phyloP scores from a whole-genome alignment of 2,113 vertebrate genomes.

The Gopherus evgoodei region DNA sequence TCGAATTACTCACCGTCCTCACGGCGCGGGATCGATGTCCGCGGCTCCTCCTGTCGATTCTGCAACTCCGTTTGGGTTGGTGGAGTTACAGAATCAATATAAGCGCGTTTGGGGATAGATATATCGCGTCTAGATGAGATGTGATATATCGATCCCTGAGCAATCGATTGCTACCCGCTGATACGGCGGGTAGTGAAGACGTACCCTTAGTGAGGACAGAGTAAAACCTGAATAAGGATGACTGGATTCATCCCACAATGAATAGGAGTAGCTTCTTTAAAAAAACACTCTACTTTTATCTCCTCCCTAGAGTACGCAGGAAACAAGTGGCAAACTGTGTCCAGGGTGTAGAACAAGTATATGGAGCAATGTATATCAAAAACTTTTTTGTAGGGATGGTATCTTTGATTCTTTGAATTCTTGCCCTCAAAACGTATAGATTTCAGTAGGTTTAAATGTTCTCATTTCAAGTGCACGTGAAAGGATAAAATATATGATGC shows the following conservation, averaged over 20 bases:
- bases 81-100: no score
- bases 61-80: no score
- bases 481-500: background rate
- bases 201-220: background rate
- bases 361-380: accelerated
- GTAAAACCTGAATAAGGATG: background rate
- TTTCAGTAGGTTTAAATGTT: background rate
- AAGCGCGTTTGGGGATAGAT: no score
- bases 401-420: background rate
- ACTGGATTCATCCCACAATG: background rate
- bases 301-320: accelerated
- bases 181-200: no score
- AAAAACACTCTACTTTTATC: background rate
- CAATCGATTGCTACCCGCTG: no score
- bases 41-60: no score
- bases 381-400: background rate
- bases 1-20: no score
- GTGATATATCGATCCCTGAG: no score
- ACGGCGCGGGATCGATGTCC: no score
- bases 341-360: background rate
- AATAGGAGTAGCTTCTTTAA: accelerated
- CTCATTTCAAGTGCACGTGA: accelerated
- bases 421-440: background rate
- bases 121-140: no score
- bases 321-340: accelerated